Evolutionary conservation across 2,888 invertebrate genomes (phyloP).

Genomic region (Neocrepidodera transversa): DNA sequence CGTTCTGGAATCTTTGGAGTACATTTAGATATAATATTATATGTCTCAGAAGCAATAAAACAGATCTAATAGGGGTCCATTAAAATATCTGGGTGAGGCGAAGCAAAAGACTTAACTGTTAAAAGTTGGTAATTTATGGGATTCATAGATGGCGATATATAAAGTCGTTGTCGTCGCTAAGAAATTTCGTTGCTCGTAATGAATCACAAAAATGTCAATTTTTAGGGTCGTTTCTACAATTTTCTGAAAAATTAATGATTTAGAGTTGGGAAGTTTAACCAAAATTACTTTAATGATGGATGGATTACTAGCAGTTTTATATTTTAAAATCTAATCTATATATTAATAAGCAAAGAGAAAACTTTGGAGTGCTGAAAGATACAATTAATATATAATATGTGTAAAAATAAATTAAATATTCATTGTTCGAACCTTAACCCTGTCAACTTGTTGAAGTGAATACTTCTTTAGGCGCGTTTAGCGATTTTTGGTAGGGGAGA

Average conservation of each 20-base stretch:
- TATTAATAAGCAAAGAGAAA: no score
- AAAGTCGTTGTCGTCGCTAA: conserved; percentile 49
- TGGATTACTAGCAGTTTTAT: neutral
- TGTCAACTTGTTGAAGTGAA: no score
- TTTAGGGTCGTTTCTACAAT: conserved; percentile 20
- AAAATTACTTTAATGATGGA: neutral
- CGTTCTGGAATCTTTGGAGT: conserved; percentile 14
- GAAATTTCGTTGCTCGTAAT: conserved; percentile 46
- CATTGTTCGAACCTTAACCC: no score
- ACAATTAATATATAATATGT: no score
- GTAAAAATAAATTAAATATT: no score
- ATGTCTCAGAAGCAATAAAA: conserved; percentile 42
- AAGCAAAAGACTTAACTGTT: conserved; percentile 51
- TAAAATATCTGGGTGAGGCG: conserved; percentile 44
- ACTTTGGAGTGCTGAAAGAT: no score
- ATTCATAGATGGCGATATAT: conserved; percentile 49
- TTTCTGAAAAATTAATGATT: conserved; percentile 19
- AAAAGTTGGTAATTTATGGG: conserved; percentile 53
- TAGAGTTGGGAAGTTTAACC: conserved; percentile 10
- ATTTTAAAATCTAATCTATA: no score
- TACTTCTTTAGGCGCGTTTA: no score
- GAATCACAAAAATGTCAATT: conserved; percentile 37
- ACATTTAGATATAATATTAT: conserved; percentile 27
- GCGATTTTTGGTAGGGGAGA: no score
- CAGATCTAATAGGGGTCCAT: conserved; percentile 47